These are phyloP conservation scores for Ianthella basta DNA, from an alignment of 37 sponge, comb jelly and placozoan species.

Conservation along the genomic window DNA sequence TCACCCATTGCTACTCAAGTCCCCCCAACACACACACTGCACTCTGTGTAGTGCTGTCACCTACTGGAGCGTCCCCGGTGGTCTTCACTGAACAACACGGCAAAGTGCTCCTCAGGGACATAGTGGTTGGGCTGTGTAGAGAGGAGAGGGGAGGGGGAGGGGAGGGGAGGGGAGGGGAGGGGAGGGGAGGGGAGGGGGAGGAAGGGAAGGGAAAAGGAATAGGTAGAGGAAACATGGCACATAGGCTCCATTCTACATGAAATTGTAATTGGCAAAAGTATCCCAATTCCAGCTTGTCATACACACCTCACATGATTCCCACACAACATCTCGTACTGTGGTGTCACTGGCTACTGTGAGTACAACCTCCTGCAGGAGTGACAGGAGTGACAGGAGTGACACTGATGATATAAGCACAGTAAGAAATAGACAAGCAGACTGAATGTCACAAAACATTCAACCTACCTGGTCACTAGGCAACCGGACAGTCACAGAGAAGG, in stretches of 20 bases:
- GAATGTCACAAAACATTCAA: neutral
- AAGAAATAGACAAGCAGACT: neutral
- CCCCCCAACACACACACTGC: too few relatives aligned
- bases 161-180: neutral
- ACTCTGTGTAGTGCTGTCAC: conserved; percentile 11
- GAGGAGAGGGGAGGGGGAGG: neutral
- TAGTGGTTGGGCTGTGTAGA: conserved; percentile 30
- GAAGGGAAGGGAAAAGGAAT: neutral
- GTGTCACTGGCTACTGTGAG: neutral
- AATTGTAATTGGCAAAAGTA: neutral
- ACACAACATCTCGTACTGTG: conserved; percentile 10
- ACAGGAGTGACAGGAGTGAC: neutral
- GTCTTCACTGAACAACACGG: conserved; percentile 9
- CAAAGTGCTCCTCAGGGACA: conserved; percentile 58
- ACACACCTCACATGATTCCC: conserved; percentile 25
- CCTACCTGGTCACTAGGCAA: conserved; percentile 23
- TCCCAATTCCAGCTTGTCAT: neutral
- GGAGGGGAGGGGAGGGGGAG: neutral
- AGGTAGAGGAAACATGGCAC: neutral
- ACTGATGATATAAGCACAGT: neutral
- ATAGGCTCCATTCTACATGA: neutral
- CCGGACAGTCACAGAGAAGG: too few relatives aligned
- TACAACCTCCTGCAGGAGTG: neutral
- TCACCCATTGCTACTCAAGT: too few relatives aligned
- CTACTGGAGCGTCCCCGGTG: conserved; percentile 35